These are phyloP conservation scores for Hestina assimilis DNA, from an alignment of 1,140 invertebrate species.

Conservation along the genomic window DNA sequence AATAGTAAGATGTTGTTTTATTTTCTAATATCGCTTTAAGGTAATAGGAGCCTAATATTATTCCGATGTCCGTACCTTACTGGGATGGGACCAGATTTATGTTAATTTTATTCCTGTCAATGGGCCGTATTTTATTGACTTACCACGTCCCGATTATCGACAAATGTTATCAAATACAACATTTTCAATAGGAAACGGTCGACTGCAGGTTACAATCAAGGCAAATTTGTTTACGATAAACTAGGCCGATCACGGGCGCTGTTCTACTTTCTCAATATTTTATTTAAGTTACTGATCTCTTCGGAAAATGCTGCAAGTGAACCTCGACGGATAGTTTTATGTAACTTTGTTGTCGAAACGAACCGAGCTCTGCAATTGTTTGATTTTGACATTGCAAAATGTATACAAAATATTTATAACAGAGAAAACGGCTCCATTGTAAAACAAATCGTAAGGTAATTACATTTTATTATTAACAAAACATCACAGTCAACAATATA, in stretches of 20 bases:
- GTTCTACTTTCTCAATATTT: slow-evolving; percentile 66
- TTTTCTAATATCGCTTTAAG: too few relatives aligned
- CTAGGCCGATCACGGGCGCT: slow-evolving; percentile 61
- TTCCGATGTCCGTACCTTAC: too few relatives aligned
- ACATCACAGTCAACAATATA: slow-evolving; percentile 58
- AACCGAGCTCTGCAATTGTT: slow-evolving; percentile 55
- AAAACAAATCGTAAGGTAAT: slow-evolving; percentile 16
- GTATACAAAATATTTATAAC: not conserved
- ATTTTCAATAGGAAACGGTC: slow-evolving; percentile 60
- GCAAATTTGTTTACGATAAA: slow-evolving; percentile 55
- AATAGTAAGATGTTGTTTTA: too few relatives aligned
- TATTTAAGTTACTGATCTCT: slow-evolving; percentile 51
- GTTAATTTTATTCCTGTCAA: slow-evolving; percentile 6
- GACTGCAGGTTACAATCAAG: slow-evolving; percentile 51
- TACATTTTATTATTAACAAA: slow-evolving; percentile 37
- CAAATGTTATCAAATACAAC: slow-evolving; percentile 61
- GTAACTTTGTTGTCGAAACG: slow-evolving; percentile 65
- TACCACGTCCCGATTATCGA: slow-evolving; percentile 9
- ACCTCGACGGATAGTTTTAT: slow-evolving; percentile 61
- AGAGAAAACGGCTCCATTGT: not conserved
- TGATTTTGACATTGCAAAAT: slow-evolving; percentile 17
- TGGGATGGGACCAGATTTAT: slow-evolving; percentile 16
- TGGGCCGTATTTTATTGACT: slow-evolving; percentile 3
- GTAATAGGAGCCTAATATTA: too few relatives aligned
- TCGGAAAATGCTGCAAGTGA: slow-evolving; percentile 56